These are phyloP conservation scores for Andrena flavipes DNA, from an alignment of 2,888 invertebrate genomes.

Conservation along the genomic window DNA sequence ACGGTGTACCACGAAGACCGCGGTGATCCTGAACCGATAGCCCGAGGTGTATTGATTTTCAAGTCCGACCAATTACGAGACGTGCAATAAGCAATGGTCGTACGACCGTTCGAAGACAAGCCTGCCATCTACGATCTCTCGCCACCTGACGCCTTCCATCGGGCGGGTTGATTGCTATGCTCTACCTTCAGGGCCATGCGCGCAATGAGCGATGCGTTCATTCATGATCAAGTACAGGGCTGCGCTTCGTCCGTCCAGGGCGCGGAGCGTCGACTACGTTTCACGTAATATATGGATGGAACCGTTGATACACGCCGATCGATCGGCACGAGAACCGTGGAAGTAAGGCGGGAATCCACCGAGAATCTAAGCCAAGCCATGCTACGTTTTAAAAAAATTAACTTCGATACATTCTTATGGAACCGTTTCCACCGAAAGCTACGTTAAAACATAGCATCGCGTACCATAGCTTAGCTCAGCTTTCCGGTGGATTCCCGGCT, in stretches of 20 bases:
- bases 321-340: constrained; percentile 23
- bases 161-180: constrained; percentile 75
- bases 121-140: constrained; percentile 68
- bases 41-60: constrained; percentile 61
- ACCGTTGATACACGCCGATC: constrained; percentile 35
- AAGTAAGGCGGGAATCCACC: no score
- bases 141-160: constrained; percentile 79
- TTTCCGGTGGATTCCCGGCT: no score
- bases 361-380: no score
- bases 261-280: constrained; percentile 13
- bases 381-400: no score
- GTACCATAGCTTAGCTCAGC: no score
- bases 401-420: no score
- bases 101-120: constrained; percentile 59
- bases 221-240: constrained; percentile 70
- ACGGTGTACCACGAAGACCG: constrained; percentile 31
- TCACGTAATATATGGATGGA: constrained; percentile 52
- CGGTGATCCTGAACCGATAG: constrained; percentile 38
- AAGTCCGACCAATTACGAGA: constrained; percentile 65
- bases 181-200: constrained; percentile 60
- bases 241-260: constrained; percentile 21
- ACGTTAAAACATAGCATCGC: no score
- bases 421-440: no score
- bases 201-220: constrained; percentile 75
- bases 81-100: constrained; percentile 60